Evolutionary conservation across 2,888 invertebrate genomes (phyloP).

Genomic region (Rotaria magnacalcarata): DNA sequence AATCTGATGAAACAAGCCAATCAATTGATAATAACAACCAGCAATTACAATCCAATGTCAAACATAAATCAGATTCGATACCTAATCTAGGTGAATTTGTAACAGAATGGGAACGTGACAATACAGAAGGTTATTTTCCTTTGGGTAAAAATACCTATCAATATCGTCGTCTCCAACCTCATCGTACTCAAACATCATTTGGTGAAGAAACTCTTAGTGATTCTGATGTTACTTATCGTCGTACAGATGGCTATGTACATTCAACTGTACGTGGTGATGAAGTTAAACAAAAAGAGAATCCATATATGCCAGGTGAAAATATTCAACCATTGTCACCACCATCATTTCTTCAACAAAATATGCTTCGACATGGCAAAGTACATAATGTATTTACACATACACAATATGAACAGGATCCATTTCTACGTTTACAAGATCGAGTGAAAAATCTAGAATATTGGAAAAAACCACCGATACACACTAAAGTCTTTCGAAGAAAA

Average conservation of each 20-base stretch:
- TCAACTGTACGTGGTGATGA: constrained; percentile 16
- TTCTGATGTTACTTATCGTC: background rate
- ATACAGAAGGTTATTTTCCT: constrained; percentile 16
- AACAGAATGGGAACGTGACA: constrained; percentile 23
- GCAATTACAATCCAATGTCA: background rate
- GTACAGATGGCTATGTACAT: constrained; percentile 16
- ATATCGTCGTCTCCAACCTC: constrained; percentile 33
- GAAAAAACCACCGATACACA: background rate
- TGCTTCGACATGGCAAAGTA: constrained; percentile 1
- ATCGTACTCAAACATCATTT: constrained; percentile 11
- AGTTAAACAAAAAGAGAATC: constrained; percentile 1
- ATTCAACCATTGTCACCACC: background rate
- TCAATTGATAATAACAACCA: background rate
- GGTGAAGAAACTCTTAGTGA: background rate
- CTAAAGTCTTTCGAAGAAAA: background rate
- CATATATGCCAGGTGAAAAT: constrained; percentile 27
- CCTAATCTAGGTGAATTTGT: background rate
- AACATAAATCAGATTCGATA: background rate
- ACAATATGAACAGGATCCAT: constrained; percentile 25
- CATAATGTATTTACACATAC: constrained; percentile 12
- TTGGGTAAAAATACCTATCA: background rate
- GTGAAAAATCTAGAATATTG: background rate
- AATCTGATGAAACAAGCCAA: background rate
- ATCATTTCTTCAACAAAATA: constrained; percentile 13
- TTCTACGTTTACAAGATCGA: constrained; percentile 19